A percentile compares a stretch with the other conserved stretches of the same genome.
These are phyloP conservation scores for Channa argus DNA, from an alignment of 2,113 vertebrate species.

Conservation along the genomic window DNA sequence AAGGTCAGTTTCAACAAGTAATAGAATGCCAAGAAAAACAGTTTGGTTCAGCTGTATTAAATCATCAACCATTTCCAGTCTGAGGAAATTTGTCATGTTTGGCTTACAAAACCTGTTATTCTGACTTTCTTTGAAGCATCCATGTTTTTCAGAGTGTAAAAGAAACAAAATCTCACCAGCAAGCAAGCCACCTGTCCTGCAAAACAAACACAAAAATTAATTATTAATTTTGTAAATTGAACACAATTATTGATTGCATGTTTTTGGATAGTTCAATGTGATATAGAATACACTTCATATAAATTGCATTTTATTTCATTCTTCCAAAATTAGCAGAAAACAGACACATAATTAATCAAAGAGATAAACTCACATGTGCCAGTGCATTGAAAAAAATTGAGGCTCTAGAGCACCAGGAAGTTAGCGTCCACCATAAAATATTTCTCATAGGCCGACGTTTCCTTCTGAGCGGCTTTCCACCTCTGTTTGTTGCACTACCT, in stretches of 20 bases:
- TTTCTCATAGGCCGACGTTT: slow-evolving; percentile 88
- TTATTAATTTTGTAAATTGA: background rate
- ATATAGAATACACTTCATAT: background rate
- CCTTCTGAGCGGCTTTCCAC: slow-evolving; percentile 91
- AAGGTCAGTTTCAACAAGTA: slow-evolving; percentile 69
- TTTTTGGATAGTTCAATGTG: background rate
- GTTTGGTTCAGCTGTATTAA: slow-evolving; percentile 39
- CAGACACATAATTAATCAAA: background rate
- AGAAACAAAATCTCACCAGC: slow-evolving; percentile 86
- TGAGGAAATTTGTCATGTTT: slow-evolving; percentile 17
- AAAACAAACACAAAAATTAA: slow-evolving; percentile 72
- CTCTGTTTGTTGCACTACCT: slow-evolving; percentile 78
- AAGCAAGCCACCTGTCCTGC: slow-evolving; percentile 96
- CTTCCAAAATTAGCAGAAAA: slow-evolving; percentile 4
- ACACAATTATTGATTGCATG: background rate
- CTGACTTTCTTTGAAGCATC: background rate
- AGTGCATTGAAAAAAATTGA: slow-evolving; percentile 85
- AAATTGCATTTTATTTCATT: background rate
- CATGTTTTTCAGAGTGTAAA: slow-evolving; percentile 1
- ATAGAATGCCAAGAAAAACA: slow-evolving; percentile 54
- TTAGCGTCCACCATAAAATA: slow-evolving; percentile 90
- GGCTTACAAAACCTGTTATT: slow-evolving; percentile 17
- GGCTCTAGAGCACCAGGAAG: slow-evolving; percentile 81
- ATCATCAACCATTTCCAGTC: slow-evolving; percentile 52
- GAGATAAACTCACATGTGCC: slow-evolving; percentile 85